These are phyloP conservation scores for Coptodon rendalli DNA, from an alignment of 2,113 vertebrate genomes.

Conservation along the genomic window DNA sequence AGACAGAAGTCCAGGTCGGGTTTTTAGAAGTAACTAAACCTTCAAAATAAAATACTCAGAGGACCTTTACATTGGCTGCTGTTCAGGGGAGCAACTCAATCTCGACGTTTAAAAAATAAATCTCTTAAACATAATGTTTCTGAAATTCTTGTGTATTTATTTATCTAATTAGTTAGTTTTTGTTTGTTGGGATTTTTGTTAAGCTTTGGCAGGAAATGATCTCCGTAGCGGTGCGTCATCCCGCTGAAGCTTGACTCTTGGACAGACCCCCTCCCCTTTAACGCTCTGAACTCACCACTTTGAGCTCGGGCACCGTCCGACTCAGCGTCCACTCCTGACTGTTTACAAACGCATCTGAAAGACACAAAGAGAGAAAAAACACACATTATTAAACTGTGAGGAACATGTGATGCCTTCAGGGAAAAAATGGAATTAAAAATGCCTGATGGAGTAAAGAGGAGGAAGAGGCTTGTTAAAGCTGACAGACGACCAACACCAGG, in stretches of 20 bases:
- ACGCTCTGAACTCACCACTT: conserved; percentile 83
- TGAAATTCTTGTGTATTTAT: not conserved
- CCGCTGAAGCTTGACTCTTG: not conserved
- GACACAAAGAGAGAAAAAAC: conserved; percentile 24
- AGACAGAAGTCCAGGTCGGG: not conserved
- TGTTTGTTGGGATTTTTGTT: not conserved
- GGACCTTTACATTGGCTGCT: not conserved
- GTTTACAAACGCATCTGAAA: conserved; percentile 96
- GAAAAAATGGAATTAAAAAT: not conserved
- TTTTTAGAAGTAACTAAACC: not conserved
- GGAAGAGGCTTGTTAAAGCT: not conserved
- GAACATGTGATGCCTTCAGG: not conserved
- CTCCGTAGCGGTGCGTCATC: not conserved
- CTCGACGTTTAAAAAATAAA: not conserved
- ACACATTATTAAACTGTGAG: not conserved
- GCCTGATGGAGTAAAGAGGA: not conserved
- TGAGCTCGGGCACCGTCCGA: conserved; percentile 89
- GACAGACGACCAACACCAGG: not conserved
- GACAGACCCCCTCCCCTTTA: not conserved
- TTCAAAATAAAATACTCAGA: not conserved
- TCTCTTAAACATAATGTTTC: not conserved
- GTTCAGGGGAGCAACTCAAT: not conserved
- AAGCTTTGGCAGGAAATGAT: not conserved
- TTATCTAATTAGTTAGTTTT: not conserved
- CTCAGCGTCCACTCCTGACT: conserved; percentile 99